These are phyloP conservation scores for Bradypodion pumilum DNA, from an alignment of 2,797 vertebrate genomes.

Conservation along the genomic window DNA sequence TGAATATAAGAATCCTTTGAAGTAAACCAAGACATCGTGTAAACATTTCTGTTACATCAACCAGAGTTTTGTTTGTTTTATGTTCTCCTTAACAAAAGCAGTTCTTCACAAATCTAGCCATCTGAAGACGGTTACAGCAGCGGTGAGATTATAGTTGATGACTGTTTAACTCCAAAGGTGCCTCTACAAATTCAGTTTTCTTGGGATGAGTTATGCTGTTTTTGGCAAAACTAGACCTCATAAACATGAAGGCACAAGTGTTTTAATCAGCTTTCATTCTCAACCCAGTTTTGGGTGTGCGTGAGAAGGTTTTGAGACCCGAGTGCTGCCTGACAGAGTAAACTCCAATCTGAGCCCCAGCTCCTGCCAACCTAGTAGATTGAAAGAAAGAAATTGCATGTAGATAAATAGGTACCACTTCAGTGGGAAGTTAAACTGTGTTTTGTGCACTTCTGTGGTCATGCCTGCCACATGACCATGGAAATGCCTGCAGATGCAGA, in stretches of 20 bases:
- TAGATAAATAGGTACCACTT: too few species aligned
- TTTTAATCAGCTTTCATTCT: not conserved
- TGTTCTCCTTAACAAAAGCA: constrained; percentile 60
- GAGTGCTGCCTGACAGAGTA: too few species aligned
- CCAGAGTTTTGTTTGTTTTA: constrained; percentile 63
- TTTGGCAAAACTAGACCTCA: not conserved
- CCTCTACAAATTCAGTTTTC: not conserved
- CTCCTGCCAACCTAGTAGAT: too few species aligned
- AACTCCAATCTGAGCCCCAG: too few species aligned
- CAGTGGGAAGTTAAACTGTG: too few species aligned
- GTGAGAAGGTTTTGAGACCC: too few species aligned
- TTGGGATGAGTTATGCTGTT: not conserved
- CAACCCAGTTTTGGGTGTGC: not conserved
- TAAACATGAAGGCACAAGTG: not conserved
- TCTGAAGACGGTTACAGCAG: constrained; percentile 51
- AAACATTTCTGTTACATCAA: constrained; percentile 78
- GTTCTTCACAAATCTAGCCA: constrained; percentile 49
- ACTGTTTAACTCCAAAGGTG: not conserved
- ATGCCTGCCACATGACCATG: too few species aligned
- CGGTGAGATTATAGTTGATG: constrained; percentile 22
- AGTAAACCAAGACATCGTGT: constrained; percentile 56
- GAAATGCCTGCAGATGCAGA: too few species aligned
- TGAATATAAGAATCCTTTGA: constrained; percentile 64
- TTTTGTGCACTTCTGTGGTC: too few species aligned
- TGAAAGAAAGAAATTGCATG: too few species aligned